phyloP scores from a whole-genome alignment of 2,797 vertebrate genomes.

The Mergus octosetaceus region DNA sequence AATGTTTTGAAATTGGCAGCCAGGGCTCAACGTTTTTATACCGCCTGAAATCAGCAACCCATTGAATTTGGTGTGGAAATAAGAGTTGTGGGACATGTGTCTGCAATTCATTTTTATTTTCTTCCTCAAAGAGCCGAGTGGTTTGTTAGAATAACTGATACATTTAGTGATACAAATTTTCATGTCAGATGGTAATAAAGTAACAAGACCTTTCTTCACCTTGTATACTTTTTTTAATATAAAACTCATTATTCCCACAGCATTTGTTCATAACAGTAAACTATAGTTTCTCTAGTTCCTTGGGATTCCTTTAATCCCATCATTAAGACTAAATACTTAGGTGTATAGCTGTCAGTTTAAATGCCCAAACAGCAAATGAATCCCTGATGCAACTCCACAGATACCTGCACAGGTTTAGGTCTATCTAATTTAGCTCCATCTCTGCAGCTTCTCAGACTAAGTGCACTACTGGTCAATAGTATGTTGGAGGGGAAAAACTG shows the following conservation, averaged over 20 bases:
- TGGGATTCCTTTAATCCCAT: neutral
- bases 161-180: neutral
- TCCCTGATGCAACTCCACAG: neutral
- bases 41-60: neutral
- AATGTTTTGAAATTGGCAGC: neutral
- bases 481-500: neutral
- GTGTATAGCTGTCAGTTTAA: neutral
- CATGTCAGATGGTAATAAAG: neutral
- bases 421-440: neutral
- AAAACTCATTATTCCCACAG: neutral
- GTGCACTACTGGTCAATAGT: neutral
- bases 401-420: neutral
- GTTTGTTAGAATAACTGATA: neutral
- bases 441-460: neutral
- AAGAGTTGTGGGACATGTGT: neutral
- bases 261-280: neutral
- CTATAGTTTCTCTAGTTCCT: neutral
- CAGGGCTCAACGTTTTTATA: neutral
- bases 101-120: neutral
- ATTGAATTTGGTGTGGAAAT: neutral
- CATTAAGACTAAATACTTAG: neutral
- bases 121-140: neutral
- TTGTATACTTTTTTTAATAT: rapidly evolving
- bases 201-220: neutral
- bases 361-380: neutral